phyloP scores from a whole-genome alignment of 1,140 invertebrate genomes.

The Bombyx mandarina region DNA sequence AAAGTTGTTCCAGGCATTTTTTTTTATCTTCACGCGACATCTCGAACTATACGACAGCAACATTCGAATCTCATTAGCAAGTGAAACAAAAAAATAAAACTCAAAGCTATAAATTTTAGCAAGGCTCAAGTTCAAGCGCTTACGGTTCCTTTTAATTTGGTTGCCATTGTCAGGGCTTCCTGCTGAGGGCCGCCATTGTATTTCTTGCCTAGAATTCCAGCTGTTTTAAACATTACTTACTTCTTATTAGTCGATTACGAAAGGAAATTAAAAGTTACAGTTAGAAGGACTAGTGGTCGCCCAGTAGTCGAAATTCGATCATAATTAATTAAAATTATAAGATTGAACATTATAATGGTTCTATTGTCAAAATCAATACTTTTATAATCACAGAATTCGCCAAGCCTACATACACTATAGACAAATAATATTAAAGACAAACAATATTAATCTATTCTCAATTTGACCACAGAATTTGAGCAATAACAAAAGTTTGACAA shows the following conservation, averaged over 20 bases:
- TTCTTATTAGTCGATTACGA: constrained; percentile 62
- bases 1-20: constrained; percentile 27
- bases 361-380: too few relatives aligned
- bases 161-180: constrained; percentile 61
- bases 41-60: constrained; percentile 50
- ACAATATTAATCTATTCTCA: too few relatives aligned
- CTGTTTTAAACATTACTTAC: constrained; percentile 59
- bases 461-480: too few relatives aligned
- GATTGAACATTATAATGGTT: too few relatives aligned
- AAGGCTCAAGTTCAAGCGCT: constrained; percentile 61
- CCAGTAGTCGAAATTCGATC: too few relatives aligned
- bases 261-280: constrained; percentile 16
- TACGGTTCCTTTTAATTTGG: constrained; percentile 69
- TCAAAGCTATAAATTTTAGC: constrained; percentile 66
- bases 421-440: too few relatives aligned
- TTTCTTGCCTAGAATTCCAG: constrained; percentile 62
- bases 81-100: constrained; percentile 58
- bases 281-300: too few relatives aligned
- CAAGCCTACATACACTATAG: too few relatives aligned
- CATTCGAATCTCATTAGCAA: constrained; percentile 67
- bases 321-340: too few relatives aligned
- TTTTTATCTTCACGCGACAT: constrained; percentile 47
- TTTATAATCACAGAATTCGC: too few relatives aligned
- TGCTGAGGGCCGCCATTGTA: constrained; percentile 51
- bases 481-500: too few relatives aligned